These are phyloP conservation scores for Gambusia holbrooki DNA, from an alignment of 2,113 vertebrate genomes.

Conservation along the genomic window DNA sequence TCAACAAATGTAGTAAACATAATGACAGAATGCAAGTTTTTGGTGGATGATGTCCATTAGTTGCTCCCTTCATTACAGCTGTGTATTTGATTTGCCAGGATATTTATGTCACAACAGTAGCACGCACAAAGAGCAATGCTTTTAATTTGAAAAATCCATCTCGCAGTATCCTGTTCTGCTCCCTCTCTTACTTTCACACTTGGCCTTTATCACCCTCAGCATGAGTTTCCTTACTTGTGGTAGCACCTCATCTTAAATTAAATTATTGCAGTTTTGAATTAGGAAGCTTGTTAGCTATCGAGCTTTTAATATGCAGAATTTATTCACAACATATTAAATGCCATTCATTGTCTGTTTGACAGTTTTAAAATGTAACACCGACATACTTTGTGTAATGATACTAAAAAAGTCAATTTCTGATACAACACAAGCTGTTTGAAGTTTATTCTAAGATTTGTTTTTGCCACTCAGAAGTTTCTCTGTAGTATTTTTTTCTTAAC, in stretches of 20 bases:
- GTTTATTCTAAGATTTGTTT: too few relatives aligned
- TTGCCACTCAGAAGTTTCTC: too few relatives aligned
- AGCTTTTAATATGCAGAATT: neutral
- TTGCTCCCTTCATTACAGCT: neutral
- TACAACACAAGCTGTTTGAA: too few relatives aligned
- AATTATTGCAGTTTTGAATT: neutral
- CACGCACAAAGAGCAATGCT: neutral
- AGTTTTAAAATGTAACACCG: too few relatives aligned
- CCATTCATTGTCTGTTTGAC: too few relatives aligned
- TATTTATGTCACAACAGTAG: neutral
- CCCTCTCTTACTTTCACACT: slow-evolving; percentile 3
- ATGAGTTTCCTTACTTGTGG: neutral
- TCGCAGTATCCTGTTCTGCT: neutral
- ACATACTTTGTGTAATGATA: too few relatives aligned
- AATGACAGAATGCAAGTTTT: neutral
- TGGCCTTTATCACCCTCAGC: neutral
- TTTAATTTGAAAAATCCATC: neutral
- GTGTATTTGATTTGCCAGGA: neutral
- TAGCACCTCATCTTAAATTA: neutral
- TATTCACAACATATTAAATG: neutral
- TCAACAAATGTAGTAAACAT: neutral
- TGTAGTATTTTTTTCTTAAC: neutral
- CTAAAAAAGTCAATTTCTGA: too few relatives aligned
- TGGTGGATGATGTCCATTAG: neutral
- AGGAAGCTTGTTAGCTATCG: neutral